Evolutionary conservation across 2,797 vertebrate species (phyloP).

Genomic region (Myotis pilosus): DNA sequence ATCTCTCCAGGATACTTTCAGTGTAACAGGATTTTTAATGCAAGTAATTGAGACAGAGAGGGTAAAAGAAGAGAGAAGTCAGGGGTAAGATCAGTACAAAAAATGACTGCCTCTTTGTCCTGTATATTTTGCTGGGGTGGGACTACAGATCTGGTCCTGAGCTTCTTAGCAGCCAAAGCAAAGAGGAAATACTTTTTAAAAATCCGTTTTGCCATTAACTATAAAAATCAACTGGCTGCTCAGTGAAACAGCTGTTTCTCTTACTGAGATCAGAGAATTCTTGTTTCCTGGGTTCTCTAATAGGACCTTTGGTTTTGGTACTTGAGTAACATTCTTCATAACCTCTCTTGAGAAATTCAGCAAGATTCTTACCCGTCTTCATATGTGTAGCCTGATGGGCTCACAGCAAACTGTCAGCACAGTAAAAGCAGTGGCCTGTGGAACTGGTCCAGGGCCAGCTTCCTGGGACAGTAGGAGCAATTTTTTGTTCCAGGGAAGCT

Average conservation of each 20-base stretch:
- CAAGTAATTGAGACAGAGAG: not conserved
- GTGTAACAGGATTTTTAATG: slow-evolving; percentile 24
- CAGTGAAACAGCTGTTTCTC: not conserved
- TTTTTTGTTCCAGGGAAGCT: not conserved
- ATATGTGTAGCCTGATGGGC: not conserved
- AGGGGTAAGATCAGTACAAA: not conserved
- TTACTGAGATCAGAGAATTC: not conserved
- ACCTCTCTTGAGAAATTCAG: not conserved
- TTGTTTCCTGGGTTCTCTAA: not conserved
- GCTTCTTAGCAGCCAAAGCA: slow-evolving; percentile 26
- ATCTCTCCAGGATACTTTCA: not conserved
- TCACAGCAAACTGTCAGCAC: not conserved
- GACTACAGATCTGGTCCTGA: not conserved
- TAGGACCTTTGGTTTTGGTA: not conserved
- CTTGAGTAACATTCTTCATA: not conserved
- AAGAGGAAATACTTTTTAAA: not conserved
- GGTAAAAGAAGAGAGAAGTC: not conserved
- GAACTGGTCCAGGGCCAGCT: not conserved
- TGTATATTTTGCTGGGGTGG: not conserved
- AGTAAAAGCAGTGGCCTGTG: not conserved
- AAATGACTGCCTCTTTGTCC: not conserved
- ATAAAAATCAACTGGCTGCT: not conserved
- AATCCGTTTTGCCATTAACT: not conserved
- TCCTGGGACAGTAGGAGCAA: not conserved
- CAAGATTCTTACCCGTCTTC: not conserved